Base-by-base conservation (phyloP, 2,888 invertebrate genomes). In the Trachelus iudaicus region DNA sequence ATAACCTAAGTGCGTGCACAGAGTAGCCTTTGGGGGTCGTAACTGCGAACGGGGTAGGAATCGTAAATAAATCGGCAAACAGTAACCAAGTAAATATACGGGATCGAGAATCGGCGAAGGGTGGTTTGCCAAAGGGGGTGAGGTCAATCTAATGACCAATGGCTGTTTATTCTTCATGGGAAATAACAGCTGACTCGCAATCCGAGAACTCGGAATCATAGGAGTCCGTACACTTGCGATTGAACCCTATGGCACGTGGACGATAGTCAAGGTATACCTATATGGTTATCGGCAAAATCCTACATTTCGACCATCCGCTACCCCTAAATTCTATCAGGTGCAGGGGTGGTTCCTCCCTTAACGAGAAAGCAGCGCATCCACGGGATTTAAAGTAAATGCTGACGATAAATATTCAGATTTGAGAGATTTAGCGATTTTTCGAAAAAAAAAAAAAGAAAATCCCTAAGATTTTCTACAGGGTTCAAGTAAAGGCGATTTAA, bases 181-280 rank as follows among this genome's bases (percentile, higher is more conserved):
- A 86, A 86, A 83, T 84, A 81, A 83, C 86, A 86, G 86, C 86
- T 86, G 86, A 87, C 82, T 83, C 87, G 87, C 87, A 85, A 85
- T 83, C 83, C 86, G 82, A 69, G 79, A 81, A 83, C 82, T 85
- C 79, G 76, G 81, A 84, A 84, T 83, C 81, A 71, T 33, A 71
- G 71, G 13, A 31, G 12, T 13, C 40, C 2, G 31, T 15, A 30
- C 71, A 31, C 71, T 71, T 71, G 71, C 71, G 15, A 33, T 71
- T 31, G 31, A 33, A 71, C 30, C 40, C 23, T 56, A 23, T 23
- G 40, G 23, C 2, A 56, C 23, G 40, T 56, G 40, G 40, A 56
- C 23, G 0, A 6, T 56, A 23, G 9, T 15, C 2, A 56, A 23
- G 2, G 40, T 56, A 56, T 56, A 56, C 9, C 40, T 40, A 56